Percentiles rank a stretch among this genome's conserved stretches.
These are phyloP conservation scores for Amitus sp. DNA, from an alignment of 2,888 invertebrate species.

Conservation along the genomic window DNA sequence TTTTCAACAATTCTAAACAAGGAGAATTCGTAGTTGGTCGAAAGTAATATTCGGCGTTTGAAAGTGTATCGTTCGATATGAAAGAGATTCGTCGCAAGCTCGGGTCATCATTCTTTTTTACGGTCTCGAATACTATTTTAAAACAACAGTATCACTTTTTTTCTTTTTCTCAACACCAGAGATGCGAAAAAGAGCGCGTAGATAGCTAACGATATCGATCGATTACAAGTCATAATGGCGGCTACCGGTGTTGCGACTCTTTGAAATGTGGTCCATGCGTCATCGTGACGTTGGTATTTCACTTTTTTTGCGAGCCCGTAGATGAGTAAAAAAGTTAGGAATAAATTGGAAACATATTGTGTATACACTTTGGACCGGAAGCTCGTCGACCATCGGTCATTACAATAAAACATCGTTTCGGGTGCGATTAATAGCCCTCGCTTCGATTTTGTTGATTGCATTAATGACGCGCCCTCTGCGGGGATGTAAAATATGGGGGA, in stretches of 20 bases:
- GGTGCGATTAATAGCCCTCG: neutral
- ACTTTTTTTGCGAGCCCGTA: constrained; percentile 22
- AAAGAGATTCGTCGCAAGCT: constrained; percentile 34
- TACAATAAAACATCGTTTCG: neutral
- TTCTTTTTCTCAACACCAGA: constrained; percentile 24
- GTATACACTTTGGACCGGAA: constrained; percentile 13
- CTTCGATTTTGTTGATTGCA: constrained; percentile 1
- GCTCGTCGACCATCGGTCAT: constrained; percentile 8
- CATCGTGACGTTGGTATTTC: constrained; percentile 30
- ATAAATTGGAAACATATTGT: constrained; percentile 21
- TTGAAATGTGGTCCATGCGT: constrained; percentile 43
- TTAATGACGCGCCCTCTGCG: neutral
- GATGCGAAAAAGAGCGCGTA: constrained; percentile 23
- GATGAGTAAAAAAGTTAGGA: constrained; percentile 34
- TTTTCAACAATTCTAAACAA: too few relatives aligned
- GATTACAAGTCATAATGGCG: constrained; percentile 32
- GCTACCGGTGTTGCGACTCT: constrained; percentile 54
- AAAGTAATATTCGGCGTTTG: too few relatives aligned
- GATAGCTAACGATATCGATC: too few relatives aligned
- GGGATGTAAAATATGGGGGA: constrained; percentile 4
- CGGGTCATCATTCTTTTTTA: constrained; percentile 59
- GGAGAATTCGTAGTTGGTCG: too few relatives aligned
- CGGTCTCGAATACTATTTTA: constrained; percentile 58
- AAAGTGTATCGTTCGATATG: neutral
- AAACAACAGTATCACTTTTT: constrained; percentile 53